Conservation (phyloP, 2,888 invertebrate species). For the Agrilus biguttatus region DNA sequence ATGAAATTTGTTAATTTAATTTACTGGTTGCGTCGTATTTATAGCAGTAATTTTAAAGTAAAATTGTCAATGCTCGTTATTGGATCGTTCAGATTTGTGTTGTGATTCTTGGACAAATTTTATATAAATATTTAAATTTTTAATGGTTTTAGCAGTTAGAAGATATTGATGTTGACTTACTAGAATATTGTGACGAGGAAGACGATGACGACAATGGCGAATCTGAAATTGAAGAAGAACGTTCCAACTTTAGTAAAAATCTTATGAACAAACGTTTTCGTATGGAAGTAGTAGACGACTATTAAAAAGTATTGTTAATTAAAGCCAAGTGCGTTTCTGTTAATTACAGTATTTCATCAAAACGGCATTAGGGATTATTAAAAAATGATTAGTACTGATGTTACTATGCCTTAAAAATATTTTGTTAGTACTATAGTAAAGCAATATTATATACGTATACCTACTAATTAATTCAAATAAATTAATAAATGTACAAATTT, state of each 20-base stretch:
- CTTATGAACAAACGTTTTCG: conserved; percentile 24
- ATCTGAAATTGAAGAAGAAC: conserved; percentile 3
- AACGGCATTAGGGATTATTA: conserved; percentile 4
- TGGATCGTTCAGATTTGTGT: too few species aligned
- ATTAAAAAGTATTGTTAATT: conserved; percentile 7
- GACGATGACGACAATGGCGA: conserved; percentile 20
- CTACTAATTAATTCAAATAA: too few species aligned
- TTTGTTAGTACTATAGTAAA: not conserved
- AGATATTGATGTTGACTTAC: conserved; percentile 24
- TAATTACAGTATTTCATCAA: too few species aligned
- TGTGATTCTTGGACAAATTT: too few species aligned
- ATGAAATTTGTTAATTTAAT: too few species aligned
- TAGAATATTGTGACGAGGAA: conserved; percentile 24
- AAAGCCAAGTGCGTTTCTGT: too few species aligned
- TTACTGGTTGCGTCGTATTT: too few species aligned
- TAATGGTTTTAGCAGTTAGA: conserved; percentile 12
- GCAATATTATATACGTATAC: not conserved
- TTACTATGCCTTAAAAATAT: too few species aligned
- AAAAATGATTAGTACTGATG: conserved; percentile 4
- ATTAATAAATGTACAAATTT: too few species aligned
- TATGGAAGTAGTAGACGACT: conserved; percentile 27
- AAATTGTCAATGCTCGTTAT: too few species aligned
- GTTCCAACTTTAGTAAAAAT: conserved; percentile 14
- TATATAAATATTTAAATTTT: not conserved
- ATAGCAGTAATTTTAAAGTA: too few species aligned